Base-by-base conservation (phyloP, 2,797 vertebrate genomes). In the Hyperoplus lanceolatus region DNA sequence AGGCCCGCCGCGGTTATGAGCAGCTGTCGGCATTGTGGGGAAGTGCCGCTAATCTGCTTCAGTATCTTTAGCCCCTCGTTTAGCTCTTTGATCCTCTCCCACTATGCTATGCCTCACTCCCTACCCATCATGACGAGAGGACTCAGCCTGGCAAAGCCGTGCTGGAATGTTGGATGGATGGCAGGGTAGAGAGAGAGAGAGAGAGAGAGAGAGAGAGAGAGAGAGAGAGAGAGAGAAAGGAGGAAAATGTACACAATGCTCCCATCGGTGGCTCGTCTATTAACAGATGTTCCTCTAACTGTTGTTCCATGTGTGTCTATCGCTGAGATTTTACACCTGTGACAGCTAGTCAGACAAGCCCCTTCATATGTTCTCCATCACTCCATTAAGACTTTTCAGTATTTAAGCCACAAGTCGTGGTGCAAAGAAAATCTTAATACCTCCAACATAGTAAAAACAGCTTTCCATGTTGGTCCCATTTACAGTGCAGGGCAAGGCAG, bases 21-120 rank as follows among this genome's bases (percentile, higher is more conserved):
- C 95, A 95, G 93, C 94, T 95, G 95, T 94, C 88, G 79, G 88
- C 92, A 89, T 93, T 92, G 94, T 94, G 88, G 92, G 29, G 89
- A 86, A 87, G 91, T 90, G 73, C 90, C 59, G 87, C 87, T 95
- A 93, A 95, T 96, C 95, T 95, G 90, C 93, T 87, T 89, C 90
- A 76, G 74, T 82, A 94, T 95, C 93, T 94, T 94, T 90, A 95
- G 93, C 92, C 93, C 80, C 85, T 92, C 87, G 91, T 93, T 92
- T 92, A 94, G 90, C 87, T 90, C 90, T 95, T 92, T 94, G 92
- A 94, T 94, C 93, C 91, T 50, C 90, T 92, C 91, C 93, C 90
- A 93, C 94, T 92, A 92, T 91, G 87, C 86, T 29, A 29, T 29
- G 29, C 29, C 29, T 29, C 29, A 29, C 79, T 87, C 75, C 70